Conservation (phyloP, 2,888 invertebrate genomes). For the Ormyrus thymus region DNA sequence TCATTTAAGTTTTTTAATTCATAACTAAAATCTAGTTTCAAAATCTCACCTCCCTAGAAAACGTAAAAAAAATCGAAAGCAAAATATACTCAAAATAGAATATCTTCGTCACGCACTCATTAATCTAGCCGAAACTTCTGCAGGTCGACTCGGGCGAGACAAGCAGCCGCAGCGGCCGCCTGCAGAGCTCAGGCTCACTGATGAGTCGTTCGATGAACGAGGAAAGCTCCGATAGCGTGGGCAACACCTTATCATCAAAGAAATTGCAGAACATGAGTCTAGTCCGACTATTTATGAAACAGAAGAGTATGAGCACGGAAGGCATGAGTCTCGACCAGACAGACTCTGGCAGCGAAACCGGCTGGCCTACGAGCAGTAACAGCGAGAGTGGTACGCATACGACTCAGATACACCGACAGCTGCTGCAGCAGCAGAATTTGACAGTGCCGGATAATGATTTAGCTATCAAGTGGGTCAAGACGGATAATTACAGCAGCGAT, state of each 20-base stretch:
- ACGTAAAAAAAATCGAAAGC: too few species aligned
- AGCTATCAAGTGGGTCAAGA: constrained; percentile 72
- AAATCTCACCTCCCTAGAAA: too few species aligned
- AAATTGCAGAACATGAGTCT: constrained; percentile 86
- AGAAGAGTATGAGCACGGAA: constrained; percentile 89
- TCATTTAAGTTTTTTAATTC: too few species aligned
- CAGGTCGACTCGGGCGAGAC: constrained; percentile 72
- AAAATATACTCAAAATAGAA: too few species aligned
- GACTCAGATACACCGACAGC: constrained; percentile 66
- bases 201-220: constrained; percentile 71
- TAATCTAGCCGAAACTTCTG: neutral
- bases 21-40: too few species aligned
- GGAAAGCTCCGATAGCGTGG: constrained; percentile 69
- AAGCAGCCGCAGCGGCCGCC: constrained; percentile 66
- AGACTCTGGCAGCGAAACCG: constrained; percentile 81
- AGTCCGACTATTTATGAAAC: constrained; percentile 92
- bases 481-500: constrained; percentile 62
- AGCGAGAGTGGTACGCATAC: constrained; percentile 77
- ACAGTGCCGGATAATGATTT: constrained; percentile 67
- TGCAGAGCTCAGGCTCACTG: constrained; percentile 68
- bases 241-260: constrained; percentile 62
- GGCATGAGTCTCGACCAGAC: constrained; percentile 86
- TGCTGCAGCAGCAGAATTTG: constrained; percentile 56
- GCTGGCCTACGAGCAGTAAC: constrained; percentile 83
- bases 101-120: too few species aligned